Conservation (phyloP, 2,888 invertebrate species). For the Troides helena region DNA sequence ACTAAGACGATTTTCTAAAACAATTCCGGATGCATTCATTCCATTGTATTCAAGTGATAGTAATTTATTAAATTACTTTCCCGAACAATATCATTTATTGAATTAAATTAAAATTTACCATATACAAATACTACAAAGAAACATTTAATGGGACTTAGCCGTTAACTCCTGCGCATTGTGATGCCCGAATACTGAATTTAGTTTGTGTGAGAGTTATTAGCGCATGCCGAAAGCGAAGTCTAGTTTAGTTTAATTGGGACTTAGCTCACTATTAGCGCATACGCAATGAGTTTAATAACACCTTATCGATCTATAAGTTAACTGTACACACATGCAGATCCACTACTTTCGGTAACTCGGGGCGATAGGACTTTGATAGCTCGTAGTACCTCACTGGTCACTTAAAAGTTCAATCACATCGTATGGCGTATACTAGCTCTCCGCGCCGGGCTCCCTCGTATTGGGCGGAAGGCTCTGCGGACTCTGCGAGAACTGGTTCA, state of each 20-base stretch:
- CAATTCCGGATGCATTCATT: neutral
- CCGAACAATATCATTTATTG: neutral
- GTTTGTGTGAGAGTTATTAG: no score
- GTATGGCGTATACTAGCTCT: conserved; percentile 61
- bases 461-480: conserved; percentile 66
- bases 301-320: neutral
- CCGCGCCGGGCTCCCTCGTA: conserved; percentile 50
- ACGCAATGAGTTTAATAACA: neutral
- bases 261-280: no score
- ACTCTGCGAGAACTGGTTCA: conserved; percentile 62
- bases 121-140: conserved; percentile 12
- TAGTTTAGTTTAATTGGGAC: no score
- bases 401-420: conserved; percentile 14
- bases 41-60: neutral
- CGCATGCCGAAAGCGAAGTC: no score
- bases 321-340: conserved; percentile 1
- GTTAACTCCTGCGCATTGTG: neutral
- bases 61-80: neutral
- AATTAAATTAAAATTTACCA: neutral
- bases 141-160: neutral
- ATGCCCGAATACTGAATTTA: no score
- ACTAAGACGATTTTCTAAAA: neutral
- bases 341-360: conserved; percentile 13
- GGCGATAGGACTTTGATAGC: neutral
- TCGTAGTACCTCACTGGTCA: conserved; percentile 12